Conservation (phyloP, 2,113 vertebrate genomes). For the Trogon surrucura region DNA sequence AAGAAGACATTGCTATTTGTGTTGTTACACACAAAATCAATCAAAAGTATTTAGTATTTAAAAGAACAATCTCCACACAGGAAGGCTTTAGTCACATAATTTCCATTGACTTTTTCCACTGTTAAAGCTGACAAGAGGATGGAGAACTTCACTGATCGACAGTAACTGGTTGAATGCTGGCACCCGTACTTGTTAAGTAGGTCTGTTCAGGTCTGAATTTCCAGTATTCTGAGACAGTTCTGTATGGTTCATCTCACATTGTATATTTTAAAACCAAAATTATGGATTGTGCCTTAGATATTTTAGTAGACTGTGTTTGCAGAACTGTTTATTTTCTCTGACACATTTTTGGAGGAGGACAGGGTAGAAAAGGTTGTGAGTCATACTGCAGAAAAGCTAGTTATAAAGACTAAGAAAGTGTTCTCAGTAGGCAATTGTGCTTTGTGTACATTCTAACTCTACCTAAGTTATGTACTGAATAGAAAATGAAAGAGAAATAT, state of each 20-base stretch:
- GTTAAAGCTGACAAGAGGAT: neutral
- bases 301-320: neutral
- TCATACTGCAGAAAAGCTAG: neutral
- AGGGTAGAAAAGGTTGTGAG: neutral
- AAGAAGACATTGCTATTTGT: neutral
- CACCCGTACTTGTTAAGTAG: neutral
- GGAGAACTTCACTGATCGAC: neutral
- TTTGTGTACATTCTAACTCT: neutral
- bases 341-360: neutral
- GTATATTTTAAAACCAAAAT: neutral
- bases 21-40: neutral
- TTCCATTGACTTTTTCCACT: neutral
- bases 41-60: neutral
- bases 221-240: neutral
- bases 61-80: neutral
- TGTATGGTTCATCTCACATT: neutral
- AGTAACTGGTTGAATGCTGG: neutral
- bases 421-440: neutral
- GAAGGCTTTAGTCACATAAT: neutral
- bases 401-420: neutral
- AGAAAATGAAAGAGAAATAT: neutral
- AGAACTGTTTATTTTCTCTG: neutral
- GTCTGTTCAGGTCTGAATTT: neutral
- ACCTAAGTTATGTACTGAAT: neutral
- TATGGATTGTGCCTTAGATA: neutral